Evolutionary conservation across 2,113 vertebrate species (phyloP), one percentile per base, ranked within the genome.

Genomic region (Baryphthengus martii): DNA sequence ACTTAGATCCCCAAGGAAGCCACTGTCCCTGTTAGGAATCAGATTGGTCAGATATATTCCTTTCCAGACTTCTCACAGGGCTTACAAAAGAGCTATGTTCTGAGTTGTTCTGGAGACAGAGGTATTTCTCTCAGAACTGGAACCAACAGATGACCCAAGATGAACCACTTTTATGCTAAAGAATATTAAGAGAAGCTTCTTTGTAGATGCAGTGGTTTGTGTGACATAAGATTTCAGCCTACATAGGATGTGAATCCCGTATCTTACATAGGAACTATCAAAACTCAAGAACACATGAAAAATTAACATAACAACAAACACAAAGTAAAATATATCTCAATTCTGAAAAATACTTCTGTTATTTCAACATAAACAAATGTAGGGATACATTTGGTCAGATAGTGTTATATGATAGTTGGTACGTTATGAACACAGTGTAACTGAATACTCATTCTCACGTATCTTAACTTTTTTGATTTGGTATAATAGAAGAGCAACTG

Each of bases 371-470:
- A 68, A 78, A 74, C 11, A 90, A 78, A 63, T 8, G 20, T 6
- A 49, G 53, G 11, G 49, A 23, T 13, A n/a, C 1, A 10, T 39
- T 52, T 86, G 35, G 49, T 40, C 0, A 0, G 17, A 56, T 24
- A 88, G 40, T 18, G 47, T 35, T 31, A 52, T 23, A 39, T 56
- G 58, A 23, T 37, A 39, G 18, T 85, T 73, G 5, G 8, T 21
- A 35, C 28, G 11, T 59, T 49, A 52, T n/a, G 71, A 61, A 75
- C 14, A 50, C 4, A 25, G 9, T 16, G 20, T 24, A 49, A 65
- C 35, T 63, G 24, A 91, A 65, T 24, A 82, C 4, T 16, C 17
- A 31, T 61, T 81, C 78, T 63, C 23, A 25, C 1, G 6, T 24
- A 10, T 50, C 28, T 25, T 33, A 42, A 49, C 26, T 11, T 78